These are phyloP conservation scores for Flabesymbios commensalis DNA, from an alignment of 2,888 invertebrate genomes.

Conservation along the genomic window DNA sequence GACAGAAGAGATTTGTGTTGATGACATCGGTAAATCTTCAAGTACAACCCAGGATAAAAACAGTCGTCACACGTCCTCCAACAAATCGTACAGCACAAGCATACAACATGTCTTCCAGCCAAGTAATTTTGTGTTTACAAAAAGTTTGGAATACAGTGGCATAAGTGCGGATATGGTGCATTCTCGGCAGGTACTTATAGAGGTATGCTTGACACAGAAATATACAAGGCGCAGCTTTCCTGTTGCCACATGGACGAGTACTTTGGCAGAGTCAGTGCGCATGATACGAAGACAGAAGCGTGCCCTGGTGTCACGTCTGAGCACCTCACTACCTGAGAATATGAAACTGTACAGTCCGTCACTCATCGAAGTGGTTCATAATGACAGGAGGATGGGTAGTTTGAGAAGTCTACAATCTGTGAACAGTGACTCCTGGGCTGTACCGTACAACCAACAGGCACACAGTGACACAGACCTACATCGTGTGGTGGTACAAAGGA, in stretches of 20 bases:
- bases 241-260: constrained; percentile 47
- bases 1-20: constrained; percentile 50
- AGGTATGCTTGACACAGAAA: constrained; percentile 52
- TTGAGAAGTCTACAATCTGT: constrained; percentile 39
- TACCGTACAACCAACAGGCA: constrained; percentile 34
- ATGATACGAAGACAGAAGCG: constrained; percentile 47
- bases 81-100: too few relatives aligned
- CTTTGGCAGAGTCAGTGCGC: constrained; percentile 46
- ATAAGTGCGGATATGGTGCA: constrained; percentile 41
- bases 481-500: constrained; percentile 9
- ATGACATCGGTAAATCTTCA: constrained; percentile 19
- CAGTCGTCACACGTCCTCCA: too few relatives aligned
- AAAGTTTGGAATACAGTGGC: constrained; percentile 47
- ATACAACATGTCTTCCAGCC: constrained; percentile 26
- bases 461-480: constrained; percentile 41
- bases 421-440: constrained; percentile 20
- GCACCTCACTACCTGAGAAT: constrained; percentile 47
- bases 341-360: constrained; percentile 47
- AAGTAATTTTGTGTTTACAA: constrained; percentile 32
- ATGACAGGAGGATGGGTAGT: constrained; percentile 35
- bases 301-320: constrained; percentile 48
- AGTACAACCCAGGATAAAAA: constrained; percentile 32
- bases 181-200: constrained; percentile 44
- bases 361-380: too few relatives aligned
- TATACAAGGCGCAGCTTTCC: constrained; percentile 45